Percentiles rank a stretch among this genome's conserved stretches.
These are phyloP conservation scores for Xerus inauris DNA, from an alignment of 2,113 vertebrate species.

Conservation along the genomic window DNA sequence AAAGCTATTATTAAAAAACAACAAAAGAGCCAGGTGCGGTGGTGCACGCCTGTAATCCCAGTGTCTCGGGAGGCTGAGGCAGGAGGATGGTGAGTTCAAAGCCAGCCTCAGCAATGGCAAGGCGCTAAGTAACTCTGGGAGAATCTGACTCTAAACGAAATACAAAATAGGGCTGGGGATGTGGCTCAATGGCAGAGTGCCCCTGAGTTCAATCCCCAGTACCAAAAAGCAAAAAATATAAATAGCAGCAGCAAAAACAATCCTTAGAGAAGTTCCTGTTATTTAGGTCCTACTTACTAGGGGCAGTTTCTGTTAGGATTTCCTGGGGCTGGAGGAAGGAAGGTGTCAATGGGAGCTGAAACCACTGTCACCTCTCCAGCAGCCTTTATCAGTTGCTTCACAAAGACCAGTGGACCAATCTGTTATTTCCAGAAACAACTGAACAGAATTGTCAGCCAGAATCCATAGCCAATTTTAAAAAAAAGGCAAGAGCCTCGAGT, in stretches of 20 bases:
- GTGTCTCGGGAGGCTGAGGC: too few species aligned
- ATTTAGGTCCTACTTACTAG: background rate
- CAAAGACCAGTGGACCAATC: background rate
- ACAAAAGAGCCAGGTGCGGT: too few species aligned
- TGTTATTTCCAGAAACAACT: slow-evolving; percentile 34
- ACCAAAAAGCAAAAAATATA: too few species aligned
- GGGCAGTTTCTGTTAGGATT: background rate
- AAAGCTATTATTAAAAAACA: background rate
- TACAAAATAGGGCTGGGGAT: too few species aligned
- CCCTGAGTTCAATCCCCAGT: too few species aligned
- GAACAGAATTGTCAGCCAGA: background rate
- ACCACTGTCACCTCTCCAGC: background rate
- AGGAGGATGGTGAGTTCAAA: too few species aligned
- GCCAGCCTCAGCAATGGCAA: too few species aligned
- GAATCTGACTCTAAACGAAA: too few species aligned
- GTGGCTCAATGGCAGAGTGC: too few species aligned
- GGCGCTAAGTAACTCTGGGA: too few species aligned
- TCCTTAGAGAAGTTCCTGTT: background rate
- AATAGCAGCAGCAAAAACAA: background rate
- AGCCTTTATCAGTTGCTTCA: background rate
- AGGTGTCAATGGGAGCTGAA: background rate
- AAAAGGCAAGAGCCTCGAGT: background rate
- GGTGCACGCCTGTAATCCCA: too few species aligned
- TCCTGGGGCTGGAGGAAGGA: background rate
- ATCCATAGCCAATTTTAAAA: background rate